A percentile compares a stretch with the other conserved stretches of the same genome.
These are phyloP conservation scores for Vicugna pacos DNA, from an alignment of 2,113 vertebrate species.

Conservation along the genomic window DNA sequence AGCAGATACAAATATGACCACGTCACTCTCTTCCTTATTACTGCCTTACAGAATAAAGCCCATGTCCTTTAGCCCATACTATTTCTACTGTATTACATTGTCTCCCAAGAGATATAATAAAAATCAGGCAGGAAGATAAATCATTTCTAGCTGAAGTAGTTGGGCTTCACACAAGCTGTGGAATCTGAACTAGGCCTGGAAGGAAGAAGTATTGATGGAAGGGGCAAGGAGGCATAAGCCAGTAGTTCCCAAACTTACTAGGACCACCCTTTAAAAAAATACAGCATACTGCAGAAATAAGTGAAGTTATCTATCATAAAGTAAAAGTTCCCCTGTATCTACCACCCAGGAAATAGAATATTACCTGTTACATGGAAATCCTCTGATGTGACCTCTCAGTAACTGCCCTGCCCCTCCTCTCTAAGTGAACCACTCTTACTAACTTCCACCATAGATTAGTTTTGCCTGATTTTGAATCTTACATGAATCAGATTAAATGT, in stretches of 20 bases:
- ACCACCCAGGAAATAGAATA: neutral
- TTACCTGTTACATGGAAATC: neutral
- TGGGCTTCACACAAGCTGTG: neutral
- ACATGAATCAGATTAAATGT: neutral
- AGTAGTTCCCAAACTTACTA: neutral
- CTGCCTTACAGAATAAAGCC: neutral
- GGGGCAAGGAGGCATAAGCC: neutral
- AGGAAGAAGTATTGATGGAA: neutral
- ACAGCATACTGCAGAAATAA: neutral
- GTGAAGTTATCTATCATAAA: neutral
- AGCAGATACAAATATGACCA: neutral
- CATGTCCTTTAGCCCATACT: neutral
- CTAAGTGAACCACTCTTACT: neutral
- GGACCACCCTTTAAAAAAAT: neutral
- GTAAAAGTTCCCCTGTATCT: neutral
- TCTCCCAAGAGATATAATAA: neutral
- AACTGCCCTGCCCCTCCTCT: neutral
- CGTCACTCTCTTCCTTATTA: neutral
- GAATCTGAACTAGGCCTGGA: neutral
- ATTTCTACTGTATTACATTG: neutral
- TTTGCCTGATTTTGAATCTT: neutral
- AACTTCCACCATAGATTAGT: neutral
- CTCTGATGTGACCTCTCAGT: neutral
- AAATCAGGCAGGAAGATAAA: neutral
- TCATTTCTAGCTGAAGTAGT: neutral